A percentile compares a stretch with the other conserved stretches of the same genome.
Conservation (phyloP, 2,888 invertebrate genomes). For the Ethmia dodecea region DNA sequence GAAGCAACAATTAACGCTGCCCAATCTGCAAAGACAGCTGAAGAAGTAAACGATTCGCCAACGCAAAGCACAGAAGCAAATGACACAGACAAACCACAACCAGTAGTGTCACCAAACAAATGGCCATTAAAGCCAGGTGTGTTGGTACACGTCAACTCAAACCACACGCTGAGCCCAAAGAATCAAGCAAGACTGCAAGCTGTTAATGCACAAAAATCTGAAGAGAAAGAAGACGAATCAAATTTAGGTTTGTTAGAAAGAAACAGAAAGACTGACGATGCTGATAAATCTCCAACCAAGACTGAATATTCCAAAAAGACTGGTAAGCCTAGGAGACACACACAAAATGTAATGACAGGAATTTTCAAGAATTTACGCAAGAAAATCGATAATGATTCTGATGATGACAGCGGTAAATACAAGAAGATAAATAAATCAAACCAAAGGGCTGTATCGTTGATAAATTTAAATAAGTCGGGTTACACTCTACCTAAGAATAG, state of each 20-base stretch:
- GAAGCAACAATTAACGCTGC: slow-evolving; percentile 42
- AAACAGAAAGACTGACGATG: slow-evolving; percentile 37
- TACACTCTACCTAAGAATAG: slow-evolving; percentile 54
- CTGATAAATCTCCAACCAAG: slow-evolving; percentile 31
- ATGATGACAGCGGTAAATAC: slow-evolving; percentile 66
- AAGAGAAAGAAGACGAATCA: slow-evolving; percentile 35
- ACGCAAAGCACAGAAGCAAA: slow-evolving; percentile 38
- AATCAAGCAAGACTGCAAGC: slow-evolving; percentile 61
- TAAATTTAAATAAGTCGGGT: slow-evolving; percentile 54
- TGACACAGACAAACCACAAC: slow-evolving; percentile 43
- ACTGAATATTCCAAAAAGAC: slow-evolving; percentile 59
- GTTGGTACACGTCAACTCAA: slow-evolving; percentile 90
- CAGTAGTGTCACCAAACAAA: slow-evolving; percentile 77
- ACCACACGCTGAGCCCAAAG: slow-evolving; percentile 82
- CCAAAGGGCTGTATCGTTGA: slow-evolving; percentile 60
- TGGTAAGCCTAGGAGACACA: slow-evolving; percentile 48
- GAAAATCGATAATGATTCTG: slow-evolving; percentile 55
- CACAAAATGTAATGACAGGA: slow-evolving; percentile 52
- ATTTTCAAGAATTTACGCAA: slow-evolving; percentile 55
- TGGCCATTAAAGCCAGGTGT: slow-evolving; percentile 95
- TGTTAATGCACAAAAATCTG: slow-evolving; percentile 21
- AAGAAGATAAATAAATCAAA: slow-evolving; percentile 70
- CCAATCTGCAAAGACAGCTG: slow-evolving; percentile 3
- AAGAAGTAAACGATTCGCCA: slow-evolving; percentile 30
- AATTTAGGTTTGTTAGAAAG: slow-evolving; percentile 66